Evolutionary conservation across 2,113 vertebrate species (phyloP), one percentile per base, ranked within the genome.

Genomic region (Sciurus niger): DNA sequence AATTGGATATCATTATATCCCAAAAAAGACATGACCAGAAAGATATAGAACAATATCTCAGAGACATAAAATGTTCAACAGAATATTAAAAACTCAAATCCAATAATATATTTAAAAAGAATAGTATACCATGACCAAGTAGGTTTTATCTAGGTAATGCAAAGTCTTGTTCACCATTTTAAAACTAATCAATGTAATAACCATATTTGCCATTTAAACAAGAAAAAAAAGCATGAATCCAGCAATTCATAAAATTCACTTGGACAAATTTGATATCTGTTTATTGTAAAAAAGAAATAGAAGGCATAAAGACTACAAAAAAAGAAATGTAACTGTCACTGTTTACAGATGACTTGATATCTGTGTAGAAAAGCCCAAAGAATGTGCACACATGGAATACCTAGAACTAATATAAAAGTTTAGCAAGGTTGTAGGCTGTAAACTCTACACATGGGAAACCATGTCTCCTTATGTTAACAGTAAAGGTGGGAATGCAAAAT

Each of bases 401-500:
- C 17, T 60, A 83, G 4, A 85, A 82, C 20, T 82, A 89, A 28
- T 53, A 90, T 48, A 1, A 46, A n/a, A 74, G 8, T 78, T 87
- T 88, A 60, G 40, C 40, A 91, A 79, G 34, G 34, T n/a, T 84
- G 13, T 24, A 93, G 82, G 68, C 90, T 37, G 3, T 90, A 79
- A 97, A 30, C 24, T 51, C 86, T 73, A 83, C n/a, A 87, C 4
- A 51, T 32, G 77, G 82, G 84, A 86, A 89, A 18, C 58, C 20
- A 32, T 84, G 65, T 82, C 78, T 95, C 63, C 60, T 43, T 70
- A 84, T 51, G 67, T 6, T 48, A 76, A n/a, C 53, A 95, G 74
- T 74, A 90, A 53, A 89, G 94, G 88, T n/a, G 79, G 12, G 24
- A 90, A 94, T 94, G 37, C 76, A 93, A 95, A 96, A 86, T 20